Percentiles rank a stretch among this genome's conserved stretches.
These are phyloP conservation scores for Drosophila aff. DNA, from an alignment of 1,140 invertebrate species.

Conservation along the genomic window DNA sequence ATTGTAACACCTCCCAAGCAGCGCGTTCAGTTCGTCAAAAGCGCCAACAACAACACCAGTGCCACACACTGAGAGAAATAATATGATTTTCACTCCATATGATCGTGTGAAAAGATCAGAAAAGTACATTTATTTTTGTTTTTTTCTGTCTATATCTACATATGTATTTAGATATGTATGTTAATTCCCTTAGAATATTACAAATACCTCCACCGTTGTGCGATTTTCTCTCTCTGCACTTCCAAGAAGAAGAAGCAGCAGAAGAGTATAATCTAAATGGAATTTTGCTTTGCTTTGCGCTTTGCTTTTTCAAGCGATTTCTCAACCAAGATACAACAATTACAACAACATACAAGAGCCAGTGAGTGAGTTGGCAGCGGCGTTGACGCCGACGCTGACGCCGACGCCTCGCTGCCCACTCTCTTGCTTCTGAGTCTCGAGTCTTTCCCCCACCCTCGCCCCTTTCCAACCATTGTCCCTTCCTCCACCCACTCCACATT, in stretches of 20 bases:
- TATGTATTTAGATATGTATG: not conserved
- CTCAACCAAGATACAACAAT: conserved; percentile 61
- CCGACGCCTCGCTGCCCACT: conserved; percentile 27
- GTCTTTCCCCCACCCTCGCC: not conserved
- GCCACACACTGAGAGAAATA: conserved; percentile 12
- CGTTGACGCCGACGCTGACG: conserved; percentile 11
- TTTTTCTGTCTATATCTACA: not conserved
- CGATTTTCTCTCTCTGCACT: conserved; percentile 9
- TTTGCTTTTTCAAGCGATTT: conserved; percentile 70
- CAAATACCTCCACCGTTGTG: not conserved
- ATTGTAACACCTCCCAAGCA: conserved; percentile 76
- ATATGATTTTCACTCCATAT: not conserved
- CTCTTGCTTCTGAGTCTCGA: conserved; percentile 2
- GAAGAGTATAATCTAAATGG: conserved; percentile 71
- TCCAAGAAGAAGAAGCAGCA: conserved; percentile 14
- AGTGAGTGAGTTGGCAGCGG: conserved; percentile 14
- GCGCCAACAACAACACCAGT: conserved; percentile 63
- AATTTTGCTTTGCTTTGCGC: conserved; percentile 68
- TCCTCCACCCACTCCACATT: conserved; percentile 21
- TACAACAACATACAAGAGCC: conserved; percentile 9
- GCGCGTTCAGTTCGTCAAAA: conserved; percentile 65
- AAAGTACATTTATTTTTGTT: not conserved
- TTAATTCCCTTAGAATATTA: not conserved
- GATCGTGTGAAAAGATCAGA: not conserved
- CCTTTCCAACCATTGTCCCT: conserved; percentile 4